Evolutionary conservation across 2,797 vertebrate genomes (phyloP).

Genomic region (Fistularia tabacaria): DNA sequence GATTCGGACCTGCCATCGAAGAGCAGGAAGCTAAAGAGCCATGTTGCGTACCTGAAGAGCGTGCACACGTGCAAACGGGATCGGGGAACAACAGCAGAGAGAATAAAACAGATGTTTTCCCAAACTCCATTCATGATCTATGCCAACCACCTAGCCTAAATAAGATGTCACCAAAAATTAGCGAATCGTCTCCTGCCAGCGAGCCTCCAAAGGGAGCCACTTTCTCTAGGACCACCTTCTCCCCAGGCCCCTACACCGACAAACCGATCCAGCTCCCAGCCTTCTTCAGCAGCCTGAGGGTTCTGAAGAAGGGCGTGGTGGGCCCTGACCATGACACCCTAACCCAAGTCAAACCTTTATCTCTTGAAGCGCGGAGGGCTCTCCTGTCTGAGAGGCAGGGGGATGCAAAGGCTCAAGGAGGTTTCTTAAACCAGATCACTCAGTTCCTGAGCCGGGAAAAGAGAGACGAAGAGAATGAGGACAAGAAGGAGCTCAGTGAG

Average conservation of each 20-base stretch:
- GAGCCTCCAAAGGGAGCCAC: constrained; percentile 29
- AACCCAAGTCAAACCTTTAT: constrained; percentile 72
- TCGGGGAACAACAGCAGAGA: not conserved
- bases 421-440: constrained; percentile 85
- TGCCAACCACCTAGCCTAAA: not conserved
- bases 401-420: constrained; percentile 59
- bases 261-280: constrained; percentile 81
- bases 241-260: constrained; percentile 63
- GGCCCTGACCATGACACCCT: constrained; percentile 71
- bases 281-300: constrained; percentile 85
- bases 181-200: not conserved
- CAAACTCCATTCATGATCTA: not conserved
- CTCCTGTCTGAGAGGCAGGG: constrained; percentile 39
- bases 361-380: constrained; percentile 3
- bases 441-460: constrained; percentile 83
- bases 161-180: constrained; percentile 10
- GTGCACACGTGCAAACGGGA: too few relatives aligned
- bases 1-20: constrained; percentile 9
- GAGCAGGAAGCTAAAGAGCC: constrained; percentile 2
- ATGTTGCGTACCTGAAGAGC: not conserved
- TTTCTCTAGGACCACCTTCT: constrained; percentile 53
- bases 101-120: constrained; percentile 4
- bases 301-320: constrained; percentile 77
- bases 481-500: constrained; percentile 24
- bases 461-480: constrained; percentile 64